Conservation (phyloP, 2,797 vertebrate genomes). For the Trachops cirrhosus region DNA sequence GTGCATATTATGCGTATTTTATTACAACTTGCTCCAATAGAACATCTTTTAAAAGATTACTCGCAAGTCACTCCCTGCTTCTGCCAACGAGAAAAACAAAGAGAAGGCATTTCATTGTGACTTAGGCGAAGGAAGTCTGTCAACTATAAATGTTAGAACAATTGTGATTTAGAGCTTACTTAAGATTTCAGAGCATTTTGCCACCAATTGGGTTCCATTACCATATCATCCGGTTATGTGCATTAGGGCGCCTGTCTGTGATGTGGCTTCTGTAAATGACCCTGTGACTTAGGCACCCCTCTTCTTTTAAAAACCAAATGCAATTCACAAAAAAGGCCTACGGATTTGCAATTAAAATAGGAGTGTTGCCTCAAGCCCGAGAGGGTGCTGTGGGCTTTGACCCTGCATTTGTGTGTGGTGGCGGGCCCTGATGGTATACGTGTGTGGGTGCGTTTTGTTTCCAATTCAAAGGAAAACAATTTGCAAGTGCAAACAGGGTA, state of each 20-base stretch:
- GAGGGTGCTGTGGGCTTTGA: background rate
- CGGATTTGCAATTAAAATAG: slow-evolving; percentile 75
- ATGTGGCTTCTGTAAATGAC: slow-evolving; percentile 75
- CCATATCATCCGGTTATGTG: slow-evolving; percentile 77
- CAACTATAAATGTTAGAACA: slow-evolving; percentile 70
- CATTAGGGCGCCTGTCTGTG: slow-evolving; percentile 78
- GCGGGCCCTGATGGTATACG: background rate
- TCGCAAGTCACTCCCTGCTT: slow-evolving; percentile 74
- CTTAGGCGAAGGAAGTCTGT: slow-evolving; percentile 72
- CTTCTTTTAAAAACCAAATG: slow-evolving; percentile 81
- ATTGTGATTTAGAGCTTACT: slow-evolving; percentile 76
- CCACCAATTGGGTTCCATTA: slow-evolving; percentile 73
- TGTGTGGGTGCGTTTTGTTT: background rate
- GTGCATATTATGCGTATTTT: slow-evolving; percentile 80
- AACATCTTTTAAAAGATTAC: slow-evolving; percentile 79
- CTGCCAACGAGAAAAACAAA: slow-evolving; percentile 82
- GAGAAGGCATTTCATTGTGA: slow-evolving; percentile 60
- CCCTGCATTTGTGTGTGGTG: slow-evolving; percentile 45
- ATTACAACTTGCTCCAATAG: slow-evolving; percentile 78
- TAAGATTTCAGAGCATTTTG: slow-evolving; percentile 77
- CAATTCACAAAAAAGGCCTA: slow-evolving; percentile 78
- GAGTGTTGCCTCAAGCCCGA: slow-evolving; percentile 35
- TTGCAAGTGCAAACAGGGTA: slow-evolving; percentile 58
- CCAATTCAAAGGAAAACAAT: slow-evolving; percentile 43
- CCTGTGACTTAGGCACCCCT: slow-evolving; percentile 63